These are phyloP conservation scores for Nematopogon swammerdamellus DNA, from an alignment of 2,888 invertebrate species.

Conservation along the genomic window DNA sequence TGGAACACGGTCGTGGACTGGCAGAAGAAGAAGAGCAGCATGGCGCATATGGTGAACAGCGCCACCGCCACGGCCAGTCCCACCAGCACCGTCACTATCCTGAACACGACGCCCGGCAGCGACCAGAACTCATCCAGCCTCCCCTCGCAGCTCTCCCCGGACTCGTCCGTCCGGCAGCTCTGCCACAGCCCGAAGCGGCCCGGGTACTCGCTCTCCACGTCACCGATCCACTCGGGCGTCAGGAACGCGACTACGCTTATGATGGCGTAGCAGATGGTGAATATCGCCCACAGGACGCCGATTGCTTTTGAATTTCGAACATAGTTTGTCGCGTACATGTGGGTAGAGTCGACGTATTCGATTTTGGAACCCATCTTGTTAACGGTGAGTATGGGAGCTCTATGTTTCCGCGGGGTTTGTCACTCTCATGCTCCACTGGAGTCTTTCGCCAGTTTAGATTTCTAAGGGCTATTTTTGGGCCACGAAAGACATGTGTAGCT, in stretches of 20 bases:
- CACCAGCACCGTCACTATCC: constrained; percentile 86
- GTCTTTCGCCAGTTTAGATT: too few relatives aligned
- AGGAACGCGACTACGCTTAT: constrained; percentile 93
- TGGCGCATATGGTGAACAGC: constrained; percentile 80
- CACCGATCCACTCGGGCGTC: constrained; percentile 91
- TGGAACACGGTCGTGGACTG: constrained; percentile 89
- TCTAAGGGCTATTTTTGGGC: too few relatives aligned
- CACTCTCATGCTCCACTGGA: too few relatives aligned
- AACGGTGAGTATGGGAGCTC: too few relatives aligned
- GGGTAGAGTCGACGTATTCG: constrained; percentile 88
- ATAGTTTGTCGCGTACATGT: constrained; percentile 63
- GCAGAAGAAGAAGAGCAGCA: constrained; percentile 91
- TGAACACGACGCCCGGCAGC: constrained; percentile 79
- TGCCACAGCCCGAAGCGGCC: constrained; percentile 94
- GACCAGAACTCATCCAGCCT: constrained; percentile 78
- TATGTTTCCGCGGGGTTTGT: too few relatives aligned
- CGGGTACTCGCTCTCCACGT: constrained; percentile 75
- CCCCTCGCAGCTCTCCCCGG: constrained; percentile 79
- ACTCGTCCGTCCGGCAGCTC: constrained; percentile 75
- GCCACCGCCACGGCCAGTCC: constrained; percentile 83
- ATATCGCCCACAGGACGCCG: constrained; percentile 87
- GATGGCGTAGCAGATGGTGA: constrained; percentile 90
- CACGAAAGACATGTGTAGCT: too few relatives aligned
- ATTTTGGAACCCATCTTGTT: constrained; percentile 94
- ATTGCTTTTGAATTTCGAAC: constrained; percentile 79